A percentile compares a stretch with the other conserved stretches of the same genome.
Conservation (phyloP, 2,888 invertebrate genomes). For the Orthonevra nobilis region DNA sequence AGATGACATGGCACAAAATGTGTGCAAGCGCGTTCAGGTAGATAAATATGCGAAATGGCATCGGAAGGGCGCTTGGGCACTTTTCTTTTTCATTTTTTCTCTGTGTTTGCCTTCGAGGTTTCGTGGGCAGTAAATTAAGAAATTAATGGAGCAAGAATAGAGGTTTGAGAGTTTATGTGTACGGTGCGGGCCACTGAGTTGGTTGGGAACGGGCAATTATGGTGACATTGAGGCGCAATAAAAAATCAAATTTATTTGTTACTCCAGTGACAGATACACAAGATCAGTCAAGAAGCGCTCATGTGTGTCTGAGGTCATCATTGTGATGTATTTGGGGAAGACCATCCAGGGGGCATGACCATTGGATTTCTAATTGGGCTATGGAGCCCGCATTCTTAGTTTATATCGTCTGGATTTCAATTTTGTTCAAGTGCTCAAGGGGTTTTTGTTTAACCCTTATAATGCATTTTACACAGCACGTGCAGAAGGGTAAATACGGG, state of each 20-base stretch:
- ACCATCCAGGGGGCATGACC: no score
- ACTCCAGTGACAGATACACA: not conserved
- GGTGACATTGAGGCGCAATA: not conserved
- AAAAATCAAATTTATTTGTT: conserved; percentile 13
- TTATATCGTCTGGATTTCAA: no score
- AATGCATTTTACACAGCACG: no score
- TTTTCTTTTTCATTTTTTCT: not conserved
- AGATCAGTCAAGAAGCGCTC: no score
- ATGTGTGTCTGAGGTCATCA: no score
- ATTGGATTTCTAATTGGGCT: no score
- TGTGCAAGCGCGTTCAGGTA: conserved; percentile 42
- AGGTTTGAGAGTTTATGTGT: not conserved
- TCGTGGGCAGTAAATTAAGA: conserved; percentile 44
- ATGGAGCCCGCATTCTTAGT: no score
- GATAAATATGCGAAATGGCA: conserved; percentile 39
- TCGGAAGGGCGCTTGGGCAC: conserved; percentile 12
- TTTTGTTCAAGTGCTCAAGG: no score
- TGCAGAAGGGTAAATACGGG: no score
- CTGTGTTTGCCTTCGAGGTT: conserved; percentile 11
- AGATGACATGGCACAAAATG: conserved; percentile 10
- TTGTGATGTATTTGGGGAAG: no score
- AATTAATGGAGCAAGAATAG: conserved; percentile 43
- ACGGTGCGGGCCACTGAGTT: conserved; percentile 2
- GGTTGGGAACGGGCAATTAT: no score
- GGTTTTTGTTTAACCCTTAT: no score